phyloP scores from a whole-genome alignment of 2,113 vertebrate species.

The Oenanthe melanoleuca region DNA sequence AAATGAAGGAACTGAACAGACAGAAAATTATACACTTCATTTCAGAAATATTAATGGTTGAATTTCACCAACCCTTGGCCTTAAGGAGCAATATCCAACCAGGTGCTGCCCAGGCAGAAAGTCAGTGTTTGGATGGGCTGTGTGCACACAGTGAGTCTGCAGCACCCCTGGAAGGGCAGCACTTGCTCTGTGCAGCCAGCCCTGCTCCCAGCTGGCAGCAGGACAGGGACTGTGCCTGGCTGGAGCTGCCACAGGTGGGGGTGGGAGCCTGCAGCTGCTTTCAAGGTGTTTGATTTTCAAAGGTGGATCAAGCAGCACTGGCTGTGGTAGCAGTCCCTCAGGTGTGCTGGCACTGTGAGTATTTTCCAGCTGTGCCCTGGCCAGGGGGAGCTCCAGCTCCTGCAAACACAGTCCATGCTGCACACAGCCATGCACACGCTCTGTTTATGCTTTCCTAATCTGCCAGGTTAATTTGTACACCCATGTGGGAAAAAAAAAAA shows the following conservation, averaged over 20 bases:
- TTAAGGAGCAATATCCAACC: not conserved
- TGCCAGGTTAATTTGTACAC: not conserved
- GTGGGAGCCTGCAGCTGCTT: not conserved
- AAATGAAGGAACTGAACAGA: not conserved
- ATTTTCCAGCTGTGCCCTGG: not conserved
- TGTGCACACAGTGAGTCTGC: not conserved
- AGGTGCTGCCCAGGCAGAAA: not conserved
- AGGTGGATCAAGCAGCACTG: not conserved
- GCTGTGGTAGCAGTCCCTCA: not conserved
- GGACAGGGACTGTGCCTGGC: not conserved
- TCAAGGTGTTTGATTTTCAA: not conserved
- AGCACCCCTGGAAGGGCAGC: not conserved
- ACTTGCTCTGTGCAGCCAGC: not conserved
- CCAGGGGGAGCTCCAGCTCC: not conserved
- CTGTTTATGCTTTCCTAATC: not conserved
- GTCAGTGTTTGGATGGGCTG: not conserved
- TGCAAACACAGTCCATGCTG: not conserved
- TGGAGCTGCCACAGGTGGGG: not conserved
- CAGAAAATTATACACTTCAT: not conserved
- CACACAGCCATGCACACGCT: not conserved
- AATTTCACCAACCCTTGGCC: not conserved
- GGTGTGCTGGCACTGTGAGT: not conserved
- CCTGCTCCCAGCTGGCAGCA: not conserved
- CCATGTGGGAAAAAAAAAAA: too few species aligned
- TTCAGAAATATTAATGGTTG: not conserved